These are phyloP conservation scores for Loripinus fragilis DNA, from an alignment of 2,888 invertebrate genomes.

Conservation along the genomic window DNA sequence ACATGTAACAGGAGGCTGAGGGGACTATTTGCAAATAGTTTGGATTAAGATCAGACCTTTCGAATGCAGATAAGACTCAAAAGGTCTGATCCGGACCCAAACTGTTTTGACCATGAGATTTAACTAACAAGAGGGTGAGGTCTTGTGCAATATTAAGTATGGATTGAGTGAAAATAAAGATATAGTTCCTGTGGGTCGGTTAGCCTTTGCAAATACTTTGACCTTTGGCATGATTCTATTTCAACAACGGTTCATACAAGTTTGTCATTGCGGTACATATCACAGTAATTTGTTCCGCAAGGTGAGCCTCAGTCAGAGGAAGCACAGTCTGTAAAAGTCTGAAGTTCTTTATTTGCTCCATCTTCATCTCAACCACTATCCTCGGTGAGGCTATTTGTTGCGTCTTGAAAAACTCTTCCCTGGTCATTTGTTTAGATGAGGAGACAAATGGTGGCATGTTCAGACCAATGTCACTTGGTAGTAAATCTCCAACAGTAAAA, in stretches of 20 bases:
- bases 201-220: no score
- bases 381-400: slow-evolving; percentile 38
- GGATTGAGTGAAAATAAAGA: no score
- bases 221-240: slow-evolving; percentile 9
- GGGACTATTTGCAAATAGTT: no score
- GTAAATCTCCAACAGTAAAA: slow-evolving; percentile 50
- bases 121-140: no score
- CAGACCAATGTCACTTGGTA: slow-evolving; percentile 36
- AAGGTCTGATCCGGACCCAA: no score
- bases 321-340: slow-evolving; percentile 27
- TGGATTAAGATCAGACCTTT: no score
- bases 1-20: no score
- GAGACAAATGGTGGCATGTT: slow-evolving; percentile 40
- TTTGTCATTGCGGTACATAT: slow-evolving; percentile 43
- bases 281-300: slow-evolving; percentile 39
- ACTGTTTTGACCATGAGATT: no score
- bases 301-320: slow-evolving; percentile 39
- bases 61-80: no score
- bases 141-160: no score
- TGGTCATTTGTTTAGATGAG: slow-evolving; percentile 32
- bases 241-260: slow-evolving; percentile 21
- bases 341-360: slow-evolving; percentile 48
- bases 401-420: slow-evolving; percentile 41
- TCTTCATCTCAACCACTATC: slow-evolving; percentile 52
- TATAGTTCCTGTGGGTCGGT: no score